phyloP scores from a whole-genome alignment of 2,113 vertebrate genomes.

The Pavo muticus region DNA sequence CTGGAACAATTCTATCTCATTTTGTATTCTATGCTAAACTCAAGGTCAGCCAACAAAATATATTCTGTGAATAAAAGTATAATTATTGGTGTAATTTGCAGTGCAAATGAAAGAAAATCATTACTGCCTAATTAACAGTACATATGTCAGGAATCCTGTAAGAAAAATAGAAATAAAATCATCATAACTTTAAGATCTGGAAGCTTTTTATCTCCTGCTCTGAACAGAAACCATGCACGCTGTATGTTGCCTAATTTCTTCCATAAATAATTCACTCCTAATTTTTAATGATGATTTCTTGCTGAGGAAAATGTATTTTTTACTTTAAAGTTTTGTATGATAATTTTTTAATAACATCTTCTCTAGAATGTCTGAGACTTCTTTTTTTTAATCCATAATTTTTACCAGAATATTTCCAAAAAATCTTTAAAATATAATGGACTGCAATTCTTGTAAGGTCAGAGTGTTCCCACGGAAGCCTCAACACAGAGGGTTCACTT shows the following conservation, averaged over 20 bases:
- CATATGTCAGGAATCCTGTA: constrained; percentile 59
- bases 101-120: constrained; percentile 69
- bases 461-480: neutral
- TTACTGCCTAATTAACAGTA: constrained; percentile 62
- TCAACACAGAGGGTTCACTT: neutral
- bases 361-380: neutral
- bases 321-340: neutral
- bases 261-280: constrained; percentile 56
- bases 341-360: neutral
- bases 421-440: neutral
- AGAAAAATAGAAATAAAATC: constrained; percentile 48
- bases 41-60: constrained; percentile 65
- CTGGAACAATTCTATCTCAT: constrained; percentile 21
- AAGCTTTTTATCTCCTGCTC: constrained; percentile 45
- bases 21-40: constrained; percentile 55
- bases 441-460: neutral
- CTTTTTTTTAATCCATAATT: neutral
- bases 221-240: constrained; percentile 35
- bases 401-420: neutral
- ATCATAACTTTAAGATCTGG: constrained; percentile 30
- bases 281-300: constrained; percentile 37
- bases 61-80: constrained; percentile 63
- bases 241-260: constrained; percentile 45
- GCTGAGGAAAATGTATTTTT: constrained; percentile 16
- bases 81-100: constrained; percentile 68